Evolutionary conservation across 2,888 invertebrate genomes (phyloP).

Genomic region (Rhaphigaster nebulosa): DNA sequence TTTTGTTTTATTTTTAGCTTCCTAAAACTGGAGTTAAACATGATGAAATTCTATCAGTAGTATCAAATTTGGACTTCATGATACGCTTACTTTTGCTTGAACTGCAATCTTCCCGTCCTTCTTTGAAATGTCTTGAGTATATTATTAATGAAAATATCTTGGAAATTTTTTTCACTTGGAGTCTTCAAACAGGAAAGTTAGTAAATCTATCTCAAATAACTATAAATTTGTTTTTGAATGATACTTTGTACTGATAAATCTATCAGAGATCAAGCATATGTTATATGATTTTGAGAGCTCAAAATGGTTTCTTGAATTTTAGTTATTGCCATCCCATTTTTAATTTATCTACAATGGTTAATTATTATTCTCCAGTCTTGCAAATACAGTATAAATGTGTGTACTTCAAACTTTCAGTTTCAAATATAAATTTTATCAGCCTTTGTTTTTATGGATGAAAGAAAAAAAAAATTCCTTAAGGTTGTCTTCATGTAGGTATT

Average conservation of each 20-base stretch:
- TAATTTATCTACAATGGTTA: too few relatives aligned
- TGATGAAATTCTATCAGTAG: slow-evolving; percentile 89
- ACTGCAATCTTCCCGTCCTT: slow-evolving; percentile 71
- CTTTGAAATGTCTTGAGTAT: slow-evolving; percentile 82
- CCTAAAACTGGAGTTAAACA: slow-evolving; percentile 67
- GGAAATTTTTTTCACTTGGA: slow-evolving; percentile 90
- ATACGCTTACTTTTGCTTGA: slow-evolving; percentile 86
- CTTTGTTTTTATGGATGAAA: too few relatives aligned
- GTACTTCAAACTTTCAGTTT: too few relatives aligned
- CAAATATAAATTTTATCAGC: too few relatives aligned
- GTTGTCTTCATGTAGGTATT: too few relatives aligned
- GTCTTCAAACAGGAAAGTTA: slow-evolving; percentile 83
- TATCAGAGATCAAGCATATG: neutral
- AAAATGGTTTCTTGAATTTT: too few relatives aligned
- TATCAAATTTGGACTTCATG: slow-evolving; percentile 93
- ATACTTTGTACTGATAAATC: neutral
- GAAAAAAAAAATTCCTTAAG: too few relatives aligned
- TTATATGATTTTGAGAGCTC: neutral
- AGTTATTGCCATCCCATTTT: too few relatives aligned
- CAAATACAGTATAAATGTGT: too few relatives aligned
- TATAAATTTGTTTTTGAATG: neutral
- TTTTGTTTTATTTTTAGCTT: slow-evolving; percentile 60
- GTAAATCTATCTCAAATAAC: slow-evolving; percentile 65
- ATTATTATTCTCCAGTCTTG: too few relatives aligned
- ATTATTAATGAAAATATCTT: slow-evolving; percentile 88